Evolutionary conservation across 2,888 invertebrate genomes (phyloP).

Genomic region (Plusia festucae): DNA sequence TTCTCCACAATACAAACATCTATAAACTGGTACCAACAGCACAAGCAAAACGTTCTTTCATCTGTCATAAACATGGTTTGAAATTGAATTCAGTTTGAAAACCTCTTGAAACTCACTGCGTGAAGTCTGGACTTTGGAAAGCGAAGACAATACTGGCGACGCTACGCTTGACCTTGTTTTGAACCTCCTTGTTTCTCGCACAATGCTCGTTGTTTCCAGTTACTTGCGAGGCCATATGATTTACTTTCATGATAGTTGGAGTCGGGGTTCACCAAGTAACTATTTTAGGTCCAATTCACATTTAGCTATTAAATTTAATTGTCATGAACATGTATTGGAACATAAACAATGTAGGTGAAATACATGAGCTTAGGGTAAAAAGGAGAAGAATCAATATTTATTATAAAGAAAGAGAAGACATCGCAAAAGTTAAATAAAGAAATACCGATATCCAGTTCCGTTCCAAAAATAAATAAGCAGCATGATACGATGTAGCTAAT

Average conservation of each 20-base stretch:
- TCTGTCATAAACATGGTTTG: conserved; percentile 29
- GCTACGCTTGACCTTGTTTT: conserved; percentile 34
- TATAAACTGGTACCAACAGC: conserved; percentile 12
- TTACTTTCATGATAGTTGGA: neutral
- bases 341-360: no score
- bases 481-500: no score
- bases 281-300: neutral
- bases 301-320: neutral
- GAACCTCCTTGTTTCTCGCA: conserved; percentile 16
- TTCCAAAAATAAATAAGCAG: no score
- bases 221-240: neutral
- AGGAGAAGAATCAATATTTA: neutral
- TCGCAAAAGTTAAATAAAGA: neutral
- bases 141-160: conserved; percentile 15
- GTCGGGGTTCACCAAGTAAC: neutral
- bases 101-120: conserved; percentile 27
- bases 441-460: neutral
- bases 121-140: conserved; percentile 15
- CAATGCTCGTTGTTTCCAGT: conserved; percentile 15
- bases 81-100: conserved; percentile 42
- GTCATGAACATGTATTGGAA: neutral
- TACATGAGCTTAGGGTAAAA: neutral
- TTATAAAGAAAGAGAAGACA: neutral
- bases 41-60: conserved; percentile 34
- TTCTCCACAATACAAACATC: neutral